A percentile compares a stretch with the other conserved stretches of the same genome.
Evolutionary conservation across 2,888 invertebrate genomes (phyloP).

Genomic region (Coremacera marginata): DNA sequence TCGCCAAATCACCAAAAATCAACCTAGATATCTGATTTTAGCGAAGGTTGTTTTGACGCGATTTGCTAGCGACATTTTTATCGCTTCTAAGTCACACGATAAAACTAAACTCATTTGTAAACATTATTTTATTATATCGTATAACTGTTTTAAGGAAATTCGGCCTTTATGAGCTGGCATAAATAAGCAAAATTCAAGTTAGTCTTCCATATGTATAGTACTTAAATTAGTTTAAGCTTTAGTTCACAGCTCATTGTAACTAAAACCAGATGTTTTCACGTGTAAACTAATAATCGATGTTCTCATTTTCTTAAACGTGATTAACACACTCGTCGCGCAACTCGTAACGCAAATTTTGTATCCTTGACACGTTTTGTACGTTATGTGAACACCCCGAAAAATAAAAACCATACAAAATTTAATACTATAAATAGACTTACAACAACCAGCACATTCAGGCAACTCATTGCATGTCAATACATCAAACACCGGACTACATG

Average conservation of each 20-base stretch:
- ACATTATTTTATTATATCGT: too few relatives aligned
- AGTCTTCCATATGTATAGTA: too few relatives aligned
- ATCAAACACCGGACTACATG: constrained; percentile 57
- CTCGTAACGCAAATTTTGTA: background rate
- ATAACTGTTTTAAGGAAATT: too few relatives aligned
- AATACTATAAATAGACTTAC: constrained; percentile 50
- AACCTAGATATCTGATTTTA: background rate
- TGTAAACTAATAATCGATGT: background rate
- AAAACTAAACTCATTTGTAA: too few relatives aligned
- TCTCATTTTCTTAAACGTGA: background rate
- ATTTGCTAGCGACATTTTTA: too few relatives aligned
- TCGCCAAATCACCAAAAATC: background rate
- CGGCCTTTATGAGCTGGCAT: too few relatives aligned
- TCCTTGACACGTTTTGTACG: background rate
- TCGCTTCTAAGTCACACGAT: too few relatives aligned
- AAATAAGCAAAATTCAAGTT: too few relatives aligned
- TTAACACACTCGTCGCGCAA: too few relatives aligned
- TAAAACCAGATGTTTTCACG: background rate
- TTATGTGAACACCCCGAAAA: background rate
- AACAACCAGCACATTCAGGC: constrained; percentile 51
- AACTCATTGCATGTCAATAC: constrained; percentile 65
- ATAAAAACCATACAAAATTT: background rate
- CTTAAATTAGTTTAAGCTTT: too few relatives aligned
- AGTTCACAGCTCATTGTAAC: background rate
- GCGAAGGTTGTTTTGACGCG: too few relatives aligned